phyloP scores from a whole-genome alignment of 2,888 invertebrate species.

The Anthoptus insignis region DNA sequence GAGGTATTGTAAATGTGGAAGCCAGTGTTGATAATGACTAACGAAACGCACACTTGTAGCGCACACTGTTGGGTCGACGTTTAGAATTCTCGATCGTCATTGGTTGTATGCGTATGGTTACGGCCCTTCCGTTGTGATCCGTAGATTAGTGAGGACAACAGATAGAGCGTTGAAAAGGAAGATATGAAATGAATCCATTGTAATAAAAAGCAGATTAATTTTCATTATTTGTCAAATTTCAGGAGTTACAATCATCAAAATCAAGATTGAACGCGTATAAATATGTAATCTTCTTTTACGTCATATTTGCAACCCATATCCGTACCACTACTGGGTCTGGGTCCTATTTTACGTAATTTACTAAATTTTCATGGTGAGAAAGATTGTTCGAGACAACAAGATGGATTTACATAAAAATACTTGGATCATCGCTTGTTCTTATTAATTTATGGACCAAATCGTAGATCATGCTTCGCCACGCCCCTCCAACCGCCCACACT shows the following conservation, averaged over 20 bases:
- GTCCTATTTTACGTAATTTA: too few relatives aligned
- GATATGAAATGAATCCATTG: not conserved
- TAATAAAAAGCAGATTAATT: too few relatives aligned
- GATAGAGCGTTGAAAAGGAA: not conserved
- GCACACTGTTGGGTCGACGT: slow-evolving; percentile 45
- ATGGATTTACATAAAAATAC: too few relatives aligned
- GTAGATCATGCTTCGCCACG: too few relatives aligned
- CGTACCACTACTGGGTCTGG: too few relatives aligned
- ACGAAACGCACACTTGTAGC: slow-evolving; percentile 52
- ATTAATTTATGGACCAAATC: not conserved
- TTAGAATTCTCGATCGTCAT: not conserved
- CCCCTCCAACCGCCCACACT: not conserved
- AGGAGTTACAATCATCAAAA: too few relatives aligned
- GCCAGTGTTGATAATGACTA: slow-evolving; percentile 12
- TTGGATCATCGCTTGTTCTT: not conserved
- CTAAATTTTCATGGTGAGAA: too few relatives aligned
- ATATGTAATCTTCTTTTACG: too few relatives aligned
- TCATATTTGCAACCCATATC: too few relatives aligned
- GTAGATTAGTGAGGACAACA: not conserved
- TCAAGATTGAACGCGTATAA: too few relatives aligned
- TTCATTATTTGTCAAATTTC: too few relatives aligned
- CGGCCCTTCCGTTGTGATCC: not conserved
- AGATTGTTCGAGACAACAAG: not conserved
- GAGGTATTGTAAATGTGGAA: slow-evolving; percentile 2
- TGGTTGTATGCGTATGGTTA: not conserved